These are phyloP conservation scores for Stratiomys singularior DNA, from an alignment of 2,888 invertebrate species.

Conservation along the genomic window DNA sequence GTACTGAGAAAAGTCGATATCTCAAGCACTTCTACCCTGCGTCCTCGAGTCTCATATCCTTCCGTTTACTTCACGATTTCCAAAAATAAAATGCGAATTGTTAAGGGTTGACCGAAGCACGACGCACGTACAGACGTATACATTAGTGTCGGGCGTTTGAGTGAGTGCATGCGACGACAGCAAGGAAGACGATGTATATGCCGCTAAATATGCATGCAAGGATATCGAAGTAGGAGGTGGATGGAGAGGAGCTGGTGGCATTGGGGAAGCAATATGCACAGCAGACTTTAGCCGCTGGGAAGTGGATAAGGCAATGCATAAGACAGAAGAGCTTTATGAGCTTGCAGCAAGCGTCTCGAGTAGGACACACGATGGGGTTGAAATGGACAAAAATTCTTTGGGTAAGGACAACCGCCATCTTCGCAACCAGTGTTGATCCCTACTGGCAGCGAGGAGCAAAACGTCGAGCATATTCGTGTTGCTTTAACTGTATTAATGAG, in stretches of 20 bases:
- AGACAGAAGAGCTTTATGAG: slow-evolving; percentile 41
- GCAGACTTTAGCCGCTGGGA: slow-evolving; percentile 20
- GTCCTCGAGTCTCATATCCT: background rate
- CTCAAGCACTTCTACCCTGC: background rate
- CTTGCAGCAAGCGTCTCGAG: slow-evolving; percentile 33
- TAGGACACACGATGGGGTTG: slow-evolving; percentile 40
- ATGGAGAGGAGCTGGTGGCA: background rate
- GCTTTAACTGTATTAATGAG: slow-evolving; percentile 33
- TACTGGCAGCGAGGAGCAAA: background rate
- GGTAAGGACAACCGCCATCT: slow-evolving; percentile 35
- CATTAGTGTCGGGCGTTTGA: background rate
- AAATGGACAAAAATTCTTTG: slow-evolving; percentile 50
- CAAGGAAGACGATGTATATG: background rate
- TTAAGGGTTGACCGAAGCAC: slow-evolving; percentile 36
- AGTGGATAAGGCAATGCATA: slow-evolving; percentile 47
- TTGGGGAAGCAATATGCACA: background rate
- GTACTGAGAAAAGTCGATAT: background rate
- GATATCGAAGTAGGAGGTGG: slow-evolving; percentile 4
- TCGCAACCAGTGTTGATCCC: background rate
- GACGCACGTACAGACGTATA: slow-evolving; percentile 24
- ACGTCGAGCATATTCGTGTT: slow-evolving; percentile 12
- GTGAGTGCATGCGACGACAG: background rate
- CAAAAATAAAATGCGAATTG: slow-evolving; percentile 31
- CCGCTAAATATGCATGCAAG: background rate
- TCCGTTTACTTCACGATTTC: background rate